Percentiles rank a stretch among this genome's conserved stretches.
Conservation (phyloP, 2,113 vertebrate genomes). For the Mesembrinibis cayennensis region DNA sequence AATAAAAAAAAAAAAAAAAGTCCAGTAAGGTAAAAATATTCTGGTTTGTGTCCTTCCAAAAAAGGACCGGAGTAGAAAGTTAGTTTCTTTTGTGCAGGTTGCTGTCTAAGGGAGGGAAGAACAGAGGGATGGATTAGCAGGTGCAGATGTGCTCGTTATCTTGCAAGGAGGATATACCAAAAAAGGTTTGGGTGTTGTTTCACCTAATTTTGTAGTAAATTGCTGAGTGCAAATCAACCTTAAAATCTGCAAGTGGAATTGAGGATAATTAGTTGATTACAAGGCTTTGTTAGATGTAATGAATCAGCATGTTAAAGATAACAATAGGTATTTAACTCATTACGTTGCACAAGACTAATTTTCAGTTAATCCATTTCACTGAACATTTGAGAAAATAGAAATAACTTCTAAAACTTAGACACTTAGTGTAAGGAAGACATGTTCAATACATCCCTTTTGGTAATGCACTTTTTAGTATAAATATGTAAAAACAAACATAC, state of each 20-base stretch:
- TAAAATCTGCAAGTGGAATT: neutral
- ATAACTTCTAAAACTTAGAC: neutral
- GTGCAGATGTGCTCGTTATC: neutral
- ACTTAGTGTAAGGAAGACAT: accelerated
- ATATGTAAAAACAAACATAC: neutral
- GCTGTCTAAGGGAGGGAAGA: neutral
- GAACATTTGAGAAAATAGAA: neutral
- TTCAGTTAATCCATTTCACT: neutral
- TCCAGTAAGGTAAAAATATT: neutral
- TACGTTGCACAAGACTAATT: neutral
- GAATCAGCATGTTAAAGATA: neutral
- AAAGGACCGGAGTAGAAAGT: neutral
- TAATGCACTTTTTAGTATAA: too few relatives aligned
- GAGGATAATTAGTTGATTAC: neutral
- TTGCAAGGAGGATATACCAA: neutral
- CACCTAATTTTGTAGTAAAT: neutral
- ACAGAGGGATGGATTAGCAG: neutral
- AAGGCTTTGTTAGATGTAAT: neutral
- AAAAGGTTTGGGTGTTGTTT: neutral
- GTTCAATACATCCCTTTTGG: neutral
- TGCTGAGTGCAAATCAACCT: neutral
- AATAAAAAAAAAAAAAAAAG: neutral
- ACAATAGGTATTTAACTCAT: neutral
- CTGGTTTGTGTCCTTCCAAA: neutral
- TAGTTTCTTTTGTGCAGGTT: neutral